Evolutionary conservation across 2,797 vertebrate genomes (phyloP).

Genomic region (Microctenopoma lineatum): DNA sequence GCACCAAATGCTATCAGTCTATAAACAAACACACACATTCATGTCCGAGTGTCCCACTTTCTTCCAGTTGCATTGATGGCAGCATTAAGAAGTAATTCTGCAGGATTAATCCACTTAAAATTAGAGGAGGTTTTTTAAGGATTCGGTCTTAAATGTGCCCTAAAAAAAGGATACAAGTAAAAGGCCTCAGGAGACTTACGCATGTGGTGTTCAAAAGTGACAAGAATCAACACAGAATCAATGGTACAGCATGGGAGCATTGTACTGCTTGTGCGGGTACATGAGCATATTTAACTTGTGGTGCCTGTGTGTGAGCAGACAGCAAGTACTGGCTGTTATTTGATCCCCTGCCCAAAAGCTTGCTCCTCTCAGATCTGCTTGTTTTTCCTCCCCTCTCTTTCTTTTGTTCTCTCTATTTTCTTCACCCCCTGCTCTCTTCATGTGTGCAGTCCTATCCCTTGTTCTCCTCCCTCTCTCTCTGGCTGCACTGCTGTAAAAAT

Average conservation of each 20-base stretch:
- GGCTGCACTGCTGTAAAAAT: constrained; percentile 2
- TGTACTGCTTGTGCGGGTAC: too few relatives aligned
- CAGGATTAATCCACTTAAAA: constrained; percentile 66
- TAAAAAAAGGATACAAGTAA: constrained; percentile 39
- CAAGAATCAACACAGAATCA: constrained; percentile 12
- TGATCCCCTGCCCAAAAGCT: constrained; percentile 28
- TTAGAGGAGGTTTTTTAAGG: constrained; percentile 50
- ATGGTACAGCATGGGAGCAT: background rate
- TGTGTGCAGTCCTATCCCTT: background rate
- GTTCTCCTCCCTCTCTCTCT: background rate
- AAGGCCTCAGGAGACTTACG: constrained; percentile 23
- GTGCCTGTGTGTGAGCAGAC: constrained; percentile 1
- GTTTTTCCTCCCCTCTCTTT: background rate
- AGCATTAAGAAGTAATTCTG: constrained; percentile 65
- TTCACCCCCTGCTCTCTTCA: background rate
- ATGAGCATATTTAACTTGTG: constrained; percentile 8
- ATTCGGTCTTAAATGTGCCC: constrained; percentile 50
- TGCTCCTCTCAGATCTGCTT: background rate
- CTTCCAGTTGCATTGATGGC: constrained; percentile 44
- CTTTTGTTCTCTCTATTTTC: background rate
- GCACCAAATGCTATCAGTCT: constrained; percentile 56
- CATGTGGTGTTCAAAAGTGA: constrained; percentile 22
- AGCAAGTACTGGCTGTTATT: constrained; percentile 4
- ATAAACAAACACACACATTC: constrained; percentile 43
- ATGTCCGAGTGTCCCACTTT: constrained; percentile 59